Base-by-base conservation (phyloP, 1,140 invertebrate species). In the Nasonia vitripennis region DNA sequence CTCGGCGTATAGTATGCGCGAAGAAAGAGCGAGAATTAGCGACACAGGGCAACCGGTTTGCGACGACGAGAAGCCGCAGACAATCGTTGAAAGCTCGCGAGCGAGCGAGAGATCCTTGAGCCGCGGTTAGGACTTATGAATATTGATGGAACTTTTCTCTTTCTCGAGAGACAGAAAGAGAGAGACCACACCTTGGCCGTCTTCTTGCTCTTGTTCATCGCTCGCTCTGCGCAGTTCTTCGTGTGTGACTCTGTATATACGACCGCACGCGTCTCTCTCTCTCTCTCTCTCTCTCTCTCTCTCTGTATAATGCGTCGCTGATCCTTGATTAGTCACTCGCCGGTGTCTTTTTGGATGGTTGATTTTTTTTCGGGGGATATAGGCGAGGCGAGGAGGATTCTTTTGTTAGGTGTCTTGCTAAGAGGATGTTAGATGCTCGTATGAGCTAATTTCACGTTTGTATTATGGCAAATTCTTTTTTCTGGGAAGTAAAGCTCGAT, bases 61-160 rank as follows among this genome's bases (percentile, higher is more conserved):
- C n/a, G n/a, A 68, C 37, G 20, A 55, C 23, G 14, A 34, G 62
- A 62, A 51, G 37, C 31, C 71, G 73, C 37, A 51, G 78, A 71
- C 84, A 81, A 86, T 88, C 83, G 84, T 81, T 89, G 86, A 88
- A 89, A 88, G 87, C 88, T 88, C 87, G 68, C 70, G 83, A 83
- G 77, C n/a, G 68, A 70, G 71, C 31, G 71, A 68, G 83, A 83
- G 88, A 92, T 92, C 91, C 91, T 92, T 91, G 91, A 92, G 90
- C 89, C 86, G 86, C 87, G 87, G 89, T 90, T 90, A 91, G 87
- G 88, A 91, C 89, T 92, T 93, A 93, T 93, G 92, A 93, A 93
- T 93, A 93, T 92, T 92, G 91, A 92, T 93, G 91, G 91, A 92
- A 89, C 74, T 83, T 83, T 83, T 78, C 81, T 83, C 89, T 92